Evolutionary conservation across 1,140 invertebrate species (phyloP), one percentile per base, ranked within the genome.

Genomic region (Solenopsis fugax): DNA sequence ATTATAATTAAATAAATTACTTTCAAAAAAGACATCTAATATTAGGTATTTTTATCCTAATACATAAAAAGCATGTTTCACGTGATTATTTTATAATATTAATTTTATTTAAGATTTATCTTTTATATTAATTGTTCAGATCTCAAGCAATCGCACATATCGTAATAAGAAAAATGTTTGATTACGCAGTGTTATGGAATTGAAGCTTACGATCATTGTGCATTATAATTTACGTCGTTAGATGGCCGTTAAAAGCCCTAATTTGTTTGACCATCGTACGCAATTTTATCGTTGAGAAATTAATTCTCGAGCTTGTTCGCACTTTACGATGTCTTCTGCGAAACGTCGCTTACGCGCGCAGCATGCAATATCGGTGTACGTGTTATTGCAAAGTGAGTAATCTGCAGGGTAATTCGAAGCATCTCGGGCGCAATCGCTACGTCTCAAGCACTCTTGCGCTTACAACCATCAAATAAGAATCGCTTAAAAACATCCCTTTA

Each of bases 271-370:
- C 13, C 45, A 16, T 65, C 29, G 77, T 48, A 16, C 24, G 34
- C 48, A 67, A 67, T 80, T 80, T 67, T 80, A 80, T 80, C 77
- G 62, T 69, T 13, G 77, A 54, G 62, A 41, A 80, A 67, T 80
- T 80, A 67, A 80, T 34, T 52, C 29, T 67, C 48, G 45, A 67
- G 77, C 62, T 80, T n/a, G 29, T 69, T 80, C n/a, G 45, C 29
- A 29, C 29, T 80, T 67, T 80, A 80, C 45, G 76, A 65, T 67
- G 48, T 80, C 48, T 80, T 80, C n/a, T 4, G 9, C 62, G 18
- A 48, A 37, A 29, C 29, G 34, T 67, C 60, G 41, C 18, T 65
- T 48, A 52, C n/a, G 24, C 60, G 76, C 29, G 29, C n/a, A 37
- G n/a, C 45, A 48, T 67, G 62, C 62, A 80, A 69, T 69, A 80